Evolutionary conservation across 2,113 vertebrate genomes (phyloP).

Genomic region (Sapajus apella): DNA sequence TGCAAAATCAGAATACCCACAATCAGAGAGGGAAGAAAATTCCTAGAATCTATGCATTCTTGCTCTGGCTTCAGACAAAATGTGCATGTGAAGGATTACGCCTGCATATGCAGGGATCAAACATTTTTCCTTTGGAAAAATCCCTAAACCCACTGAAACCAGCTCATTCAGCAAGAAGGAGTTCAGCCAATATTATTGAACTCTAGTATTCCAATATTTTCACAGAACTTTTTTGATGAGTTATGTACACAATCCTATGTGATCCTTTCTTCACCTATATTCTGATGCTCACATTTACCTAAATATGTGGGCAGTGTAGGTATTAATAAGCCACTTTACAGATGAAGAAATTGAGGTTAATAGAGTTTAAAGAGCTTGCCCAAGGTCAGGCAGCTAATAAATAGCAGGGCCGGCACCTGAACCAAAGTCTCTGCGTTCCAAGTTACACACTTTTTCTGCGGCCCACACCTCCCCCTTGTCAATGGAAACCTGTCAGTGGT

Average conservation of each 20-base stretch:
- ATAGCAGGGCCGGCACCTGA: slow-evolving; percentile 2
- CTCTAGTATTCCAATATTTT: neutral
- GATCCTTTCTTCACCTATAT: slow-evolving; percentile 29
- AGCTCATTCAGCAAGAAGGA: slow-evolving; percentile 45
- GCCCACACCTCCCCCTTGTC: neutral
- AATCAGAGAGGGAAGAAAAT: neutral
- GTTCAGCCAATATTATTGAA: neutral
- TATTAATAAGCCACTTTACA: slow-evolving; percentile 65
- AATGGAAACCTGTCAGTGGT: neutral
- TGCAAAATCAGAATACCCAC: neutral
- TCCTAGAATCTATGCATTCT: neutral
- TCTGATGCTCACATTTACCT: slow-evolving; percentile 39
- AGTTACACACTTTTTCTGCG: neutral
- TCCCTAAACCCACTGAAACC: neutral
- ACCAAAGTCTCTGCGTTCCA: neutral
- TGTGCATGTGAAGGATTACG: neutral
- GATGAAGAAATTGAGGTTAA: slow-evolving; percentile 66
- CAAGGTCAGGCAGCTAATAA: slow-evolving; percentile 55
- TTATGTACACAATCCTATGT: neutral
- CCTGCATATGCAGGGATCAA: neutral
- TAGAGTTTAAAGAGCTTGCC: slow-evolving; percentile 52
- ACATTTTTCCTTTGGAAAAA: slow-evolving; percentile 1
- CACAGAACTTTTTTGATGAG: neutral
- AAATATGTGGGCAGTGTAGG: neutral
- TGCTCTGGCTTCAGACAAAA: neutral